Evolutionary conservation across 2,797 vertebrate species (phyloP), one percentile per base, ranked within the genome.

Genomic region (Enteromius radiatus): DNA sequence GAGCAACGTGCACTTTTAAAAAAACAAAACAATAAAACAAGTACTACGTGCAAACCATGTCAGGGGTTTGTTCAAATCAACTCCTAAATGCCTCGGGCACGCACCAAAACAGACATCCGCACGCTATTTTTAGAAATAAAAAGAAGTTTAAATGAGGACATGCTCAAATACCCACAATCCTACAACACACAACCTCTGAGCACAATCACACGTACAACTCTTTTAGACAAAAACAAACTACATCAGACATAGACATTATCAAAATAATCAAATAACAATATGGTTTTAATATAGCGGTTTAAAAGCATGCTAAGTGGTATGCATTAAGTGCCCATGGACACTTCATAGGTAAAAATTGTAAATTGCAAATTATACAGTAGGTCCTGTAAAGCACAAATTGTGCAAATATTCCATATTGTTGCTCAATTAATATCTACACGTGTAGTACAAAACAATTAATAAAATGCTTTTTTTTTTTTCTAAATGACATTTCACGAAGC

Each of bases 1-100:
- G 11, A 59, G 56, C 23, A 59, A 26, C 33, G 17, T 31, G 54
- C 54, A 33, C 43, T 61, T 76, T 12, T 64, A 82, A 54, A 82
- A n/a, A n/a, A n/a, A n/a, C n/a, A n/a, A n/a, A n/a, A n/a, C n/a
- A 43, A 15, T 2, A 26, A 5, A 26, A 59, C 56, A 14, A 61
- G 11, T 23, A 14, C 36, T 14, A 3, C 36, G 15, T 41, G 11
- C 36, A 68, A 12, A 23, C 15, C n/a, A 15, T 6, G 19, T n/a
- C 21, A 41, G 2, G 36, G 38, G 67, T 69, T 45, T 9, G 23
- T 26, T 45, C 3, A 9, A 17, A 45, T 45, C 23, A 45, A n/a
- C 21, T 56, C 47, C 52, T 56, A 54, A 54, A 54, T n/a, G 52
- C 52, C 52, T 11, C 21, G 1, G 3, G 11, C 54, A 26, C 56